phyloP scores from a whole-genome alignment of 2,113 vertebrate genomes.

The Phyllostomus hastatus region DNA sequence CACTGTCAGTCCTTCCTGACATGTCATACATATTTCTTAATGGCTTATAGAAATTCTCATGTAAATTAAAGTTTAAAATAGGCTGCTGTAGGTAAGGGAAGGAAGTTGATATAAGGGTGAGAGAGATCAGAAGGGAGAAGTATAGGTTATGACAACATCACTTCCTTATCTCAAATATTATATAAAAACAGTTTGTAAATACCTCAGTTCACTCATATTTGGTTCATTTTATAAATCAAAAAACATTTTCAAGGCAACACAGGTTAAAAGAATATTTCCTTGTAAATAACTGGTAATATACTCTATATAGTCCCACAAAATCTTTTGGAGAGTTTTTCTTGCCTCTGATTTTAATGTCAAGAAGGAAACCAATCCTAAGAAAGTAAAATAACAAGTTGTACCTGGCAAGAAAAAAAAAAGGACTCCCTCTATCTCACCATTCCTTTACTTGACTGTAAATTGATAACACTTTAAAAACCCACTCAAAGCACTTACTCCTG shows the following conservation, averaged over 20 bases:
- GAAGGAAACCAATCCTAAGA: slow-evolving; percentile 13
- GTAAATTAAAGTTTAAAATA: background rate
- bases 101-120: background rate
- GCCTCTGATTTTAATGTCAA: slow-evolving; percentile 22
- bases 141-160: background rate
- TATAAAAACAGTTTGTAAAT: background rate
- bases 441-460: background rate
- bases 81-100: background rate
- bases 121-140: background rate
- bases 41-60: background rate
- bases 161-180: background rate
- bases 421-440: background rate
- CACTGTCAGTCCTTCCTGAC: background rate
- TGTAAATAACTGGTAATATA: background rate
- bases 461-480: background rate
- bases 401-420: background rate
- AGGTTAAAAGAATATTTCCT: background rate
- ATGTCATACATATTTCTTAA: background rate
- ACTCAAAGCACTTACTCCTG: background rate
- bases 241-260: background rate
- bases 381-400: background rate
- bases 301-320: background rate
- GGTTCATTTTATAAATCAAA: background rate
- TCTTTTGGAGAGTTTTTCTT: background rate
- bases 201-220: background rate